Percentiles rank a stretch among this genome's conserved stretches.
These are phyloP conservation scores for Origma solitaria DNA, from an alignment of 2,113 vertebrate species.

Conservation along the genomic window DNA sequence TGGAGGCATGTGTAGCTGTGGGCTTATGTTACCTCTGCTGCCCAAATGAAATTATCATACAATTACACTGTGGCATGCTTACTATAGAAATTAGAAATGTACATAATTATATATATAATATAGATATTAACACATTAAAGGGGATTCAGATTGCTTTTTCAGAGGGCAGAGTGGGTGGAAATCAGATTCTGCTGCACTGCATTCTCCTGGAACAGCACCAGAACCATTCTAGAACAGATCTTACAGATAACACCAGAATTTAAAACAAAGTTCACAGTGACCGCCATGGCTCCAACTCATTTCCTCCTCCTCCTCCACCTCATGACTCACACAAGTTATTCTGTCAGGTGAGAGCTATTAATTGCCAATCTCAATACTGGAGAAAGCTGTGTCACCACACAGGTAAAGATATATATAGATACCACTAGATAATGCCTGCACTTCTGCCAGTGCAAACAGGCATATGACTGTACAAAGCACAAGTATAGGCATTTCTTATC, in stretches of 20 bases:
- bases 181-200: background rate
- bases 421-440: background rate
- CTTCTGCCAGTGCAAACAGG: background rate
- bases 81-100: background rate
- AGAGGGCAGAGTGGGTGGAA: constrained; percentile 19
- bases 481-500: background rate
- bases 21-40: background rate
- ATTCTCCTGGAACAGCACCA: background rate
- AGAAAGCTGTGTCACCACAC: background rate
- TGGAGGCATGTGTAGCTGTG: background rate
- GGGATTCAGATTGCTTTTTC: background rate
- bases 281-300: background rate
- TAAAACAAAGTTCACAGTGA: background rate
- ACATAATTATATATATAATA: background rate
- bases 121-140: background rate
- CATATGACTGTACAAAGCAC: background rate
- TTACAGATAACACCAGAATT: background rate
- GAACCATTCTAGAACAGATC: background rate
- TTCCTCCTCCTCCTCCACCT: constrained; percentile 1
- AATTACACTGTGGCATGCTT: background rate
- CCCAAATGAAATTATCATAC: background rate
- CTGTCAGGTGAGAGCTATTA: constrained; percentile 7
- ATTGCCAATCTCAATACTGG: background rate
- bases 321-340: background rate
- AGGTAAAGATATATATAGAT: constrained; percentile 41